phyloP scores from a whole-genome alignment of 2,797 vertebrate species.

The Spinus pinus region DNA sequence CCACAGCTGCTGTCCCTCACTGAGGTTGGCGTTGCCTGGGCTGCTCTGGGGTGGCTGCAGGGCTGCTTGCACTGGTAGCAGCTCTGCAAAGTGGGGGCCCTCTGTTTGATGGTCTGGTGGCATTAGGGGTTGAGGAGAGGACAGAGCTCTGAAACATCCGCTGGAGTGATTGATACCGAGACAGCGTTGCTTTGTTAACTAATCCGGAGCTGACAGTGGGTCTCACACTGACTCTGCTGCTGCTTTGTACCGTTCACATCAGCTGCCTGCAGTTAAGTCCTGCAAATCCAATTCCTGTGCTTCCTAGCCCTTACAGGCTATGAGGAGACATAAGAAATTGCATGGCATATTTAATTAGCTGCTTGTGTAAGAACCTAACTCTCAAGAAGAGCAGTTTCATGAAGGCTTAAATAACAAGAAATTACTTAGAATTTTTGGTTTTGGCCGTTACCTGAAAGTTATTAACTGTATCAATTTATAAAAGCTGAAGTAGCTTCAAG shows the following conservation, averaged over 20 bases:
- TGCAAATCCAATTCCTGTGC: not conserved
- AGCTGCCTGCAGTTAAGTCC: not conserved
- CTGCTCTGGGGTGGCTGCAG: rapidly evolving
- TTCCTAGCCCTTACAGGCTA: not conserved
- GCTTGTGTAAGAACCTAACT: not conserved
- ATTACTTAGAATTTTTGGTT: not conserved
- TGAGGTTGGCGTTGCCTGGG: not conserved
- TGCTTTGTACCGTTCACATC: not conserved
- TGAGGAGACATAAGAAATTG: not conserved
- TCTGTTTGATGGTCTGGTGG: not conserved
- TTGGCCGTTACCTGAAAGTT: not conserved
- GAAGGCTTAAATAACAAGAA: not conserved
- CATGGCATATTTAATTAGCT: not conserved
- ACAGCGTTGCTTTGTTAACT: not conserved
- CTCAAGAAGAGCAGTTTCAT: not conserved
- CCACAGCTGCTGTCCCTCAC: rapidly evolving
- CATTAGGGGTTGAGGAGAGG: not conserved
- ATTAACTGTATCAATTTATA: not conserved
- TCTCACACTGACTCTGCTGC: not conserved
- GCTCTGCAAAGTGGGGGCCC: not conserved
- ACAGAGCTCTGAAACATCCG: not conserved
- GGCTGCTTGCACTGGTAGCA: not conserved
- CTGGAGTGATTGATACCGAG: not conserved
- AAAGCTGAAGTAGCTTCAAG: not conserved
- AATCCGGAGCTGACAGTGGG: not conserved